These are phyloP conservation scores for Falco concolor DNA, from an alignment of 2,797 vertebrate genomes.

Conservation along the genomic window DNA sequence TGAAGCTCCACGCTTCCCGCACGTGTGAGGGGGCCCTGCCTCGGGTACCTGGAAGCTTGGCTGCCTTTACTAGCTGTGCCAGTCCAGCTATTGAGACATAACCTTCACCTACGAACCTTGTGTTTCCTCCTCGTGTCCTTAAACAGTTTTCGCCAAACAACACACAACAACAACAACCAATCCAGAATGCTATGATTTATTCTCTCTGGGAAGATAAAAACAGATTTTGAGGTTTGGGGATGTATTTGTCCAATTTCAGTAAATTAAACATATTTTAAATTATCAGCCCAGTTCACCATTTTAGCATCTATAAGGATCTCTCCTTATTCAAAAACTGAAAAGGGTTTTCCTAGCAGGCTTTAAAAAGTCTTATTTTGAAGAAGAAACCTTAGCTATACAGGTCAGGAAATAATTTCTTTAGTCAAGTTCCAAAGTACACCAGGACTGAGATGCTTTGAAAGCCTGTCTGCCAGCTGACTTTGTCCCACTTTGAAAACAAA, in stretches of 20 bases:
- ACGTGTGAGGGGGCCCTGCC: accelerated
- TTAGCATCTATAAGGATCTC: background rate
- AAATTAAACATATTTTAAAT: background rate
- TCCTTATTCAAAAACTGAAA: background rate
- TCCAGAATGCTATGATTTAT: background rate
- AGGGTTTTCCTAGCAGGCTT: background rate
- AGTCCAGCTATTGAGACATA: background rate
- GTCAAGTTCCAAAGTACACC: background rate
- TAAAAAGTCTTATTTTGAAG: background rate
- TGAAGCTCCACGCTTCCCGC: accelerated
- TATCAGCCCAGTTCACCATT: background rate
- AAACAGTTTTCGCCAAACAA: background rate
- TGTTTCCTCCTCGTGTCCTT: background rate
- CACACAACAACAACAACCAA: background rate
- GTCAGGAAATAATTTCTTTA: background rate
- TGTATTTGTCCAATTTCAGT: background rate
- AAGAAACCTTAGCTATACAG: background rate
- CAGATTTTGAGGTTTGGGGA: background rate
- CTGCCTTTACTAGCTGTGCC: background rate
- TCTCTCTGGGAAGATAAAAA: background rate
- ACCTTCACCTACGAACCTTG: background rate
- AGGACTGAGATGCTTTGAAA: constrained; percentile 4
- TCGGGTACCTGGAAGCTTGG: background rate
- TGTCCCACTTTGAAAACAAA: constrained; percentile 11
- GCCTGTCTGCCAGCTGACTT: background rate